A percentile compares a stretch with the other conserved stretches of the same genome.
phyloP scores from a whole-genome alignment of 2,888 invertebrate species.

The Nomada fabriciana region DNA sequence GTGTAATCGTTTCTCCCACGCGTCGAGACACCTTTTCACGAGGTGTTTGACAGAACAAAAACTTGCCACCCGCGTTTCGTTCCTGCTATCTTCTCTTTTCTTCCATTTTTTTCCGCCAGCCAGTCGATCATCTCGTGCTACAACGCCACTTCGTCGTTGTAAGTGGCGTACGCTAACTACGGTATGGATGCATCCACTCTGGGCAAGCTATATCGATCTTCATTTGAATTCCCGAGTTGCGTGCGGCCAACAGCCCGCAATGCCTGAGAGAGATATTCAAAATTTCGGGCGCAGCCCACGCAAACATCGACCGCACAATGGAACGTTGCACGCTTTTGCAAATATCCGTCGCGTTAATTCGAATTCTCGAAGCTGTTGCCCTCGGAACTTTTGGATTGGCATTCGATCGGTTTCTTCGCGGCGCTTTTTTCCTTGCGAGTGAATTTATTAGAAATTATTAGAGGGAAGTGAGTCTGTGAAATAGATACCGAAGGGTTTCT shows the following conservation, averaged over 20 bases:
- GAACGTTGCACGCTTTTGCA: too few relatives aligned
- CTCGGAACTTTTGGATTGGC: background rate
- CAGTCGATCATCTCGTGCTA: too few relatives aligned
- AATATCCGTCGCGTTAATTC: slow-evolving; percentile 14
- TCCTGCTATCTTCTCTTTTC: slow-evolving; percentile 18
- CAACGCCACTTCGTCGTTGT: too few relatives aligned
- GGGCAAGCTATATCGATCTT: slow-evolving; percentile 51
- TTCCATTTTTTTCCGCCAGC: background rate
- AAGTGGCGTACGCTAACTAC: too few relatives aligned
- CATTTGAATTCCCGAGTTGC: slow-evolving; percentile 59
- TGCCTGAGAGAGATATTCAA: slow-evolving; percentile 36
- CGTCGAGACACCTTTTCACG: slow-evolving; percentile 23
- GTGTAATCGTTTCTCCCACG: slow-evolving; percentile 9
- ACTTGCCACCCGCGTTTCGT: slow-evolving; percentile 1
- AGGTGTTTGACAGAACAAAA: slow-evolving; percentile 31
- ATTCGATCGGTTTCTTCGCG: too few relatives aligned
- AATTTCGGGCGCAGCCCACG: slow-evolving; percentile 31
- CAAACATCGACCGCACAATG: background rate
- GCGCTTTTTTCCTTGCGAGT: too few relatives aligned
- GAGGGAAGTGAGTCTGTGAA: too few relatives aligned
- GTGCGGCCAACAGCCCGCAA: slow-evolving; percentile 16
- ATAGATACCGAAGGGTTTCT: background rate
- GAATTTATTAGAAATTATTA: too few relatives aligned
- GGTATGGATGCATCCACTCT: background rate
- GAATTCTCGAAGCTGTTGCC: background rate